Conservation (phyloP, 2,888 invertebrate species). For the Sacculina carcini region DNA sequence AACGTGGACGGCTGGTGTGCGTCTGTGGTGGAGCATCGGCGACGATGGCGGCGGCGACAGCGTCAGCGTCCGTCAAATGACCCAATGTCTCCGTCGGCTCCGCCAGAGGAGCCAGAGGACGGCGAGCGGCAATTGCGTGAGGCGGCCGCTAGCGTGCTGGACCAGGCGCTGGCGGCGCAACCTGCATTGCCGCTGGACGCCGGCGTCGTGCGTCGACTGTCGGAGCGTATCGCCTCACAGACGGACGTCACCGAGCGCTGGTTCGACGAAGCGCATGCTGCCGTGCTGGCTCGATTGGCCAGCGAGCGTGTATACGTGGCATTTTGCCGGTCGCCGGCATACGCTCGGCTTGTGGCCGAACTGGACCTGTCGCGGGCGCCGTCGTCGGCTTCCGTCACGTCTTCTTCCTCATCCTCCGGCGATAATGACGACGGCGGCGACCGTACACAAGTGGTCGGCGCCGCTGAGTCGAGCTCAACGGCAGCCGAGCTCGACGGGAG, state of each 20-base stretch:
- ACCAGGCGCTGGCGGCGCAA: slow-evolving; percentile 31
- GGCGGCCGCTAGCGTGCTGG: slow-evolving; percentile 43
- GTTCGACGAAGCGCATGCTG: slow-evolving; percentile 57
- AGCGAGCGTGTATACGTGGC: not conserved
- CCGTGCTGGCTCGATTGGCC: slow-evolving; percentile 25
- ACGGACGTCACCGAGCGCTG: slow-evolving; percentile 34
- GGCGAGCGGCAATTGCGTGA: slow-evolving; percentile 26
- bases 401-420: slow-evolving; percentile 21
- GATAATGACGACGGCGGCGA: slow-evolving; percentile 53
- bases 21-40: slow-evolving; percentile 24
- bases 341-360: slow-evolving; percentile 41
- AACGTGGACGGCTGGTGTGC: slow-evolving; percentile 47
- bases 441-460: slow-evolving; percentile 63
- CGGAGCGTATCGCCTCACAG: slow-evolving; percentile 34
- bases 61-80: not conserved
- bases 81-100: not conserved
- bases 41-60: slow-evolving; percentile 5
- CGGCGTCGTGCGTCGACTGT: slow-evolving; percentile 29
- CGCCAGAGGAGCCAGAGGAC: slow-evolving; percentile 10
- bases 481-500: not conserved
- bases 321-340: slow-evolving; percentile 22
- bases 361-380: slow-evolving; percentile 36
- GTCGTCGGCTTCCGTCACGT: slow-evolving; percentile 23
- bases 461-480: slow-evolving; percentile 39
- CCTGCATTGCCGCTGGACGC: slow-evolving; percentile 35